These are phyloP conservation scores for Seira sanloemensis DNA, from an alignment of 2,888 invertebrate genomes.

Conservation along the genomic window DNA sequence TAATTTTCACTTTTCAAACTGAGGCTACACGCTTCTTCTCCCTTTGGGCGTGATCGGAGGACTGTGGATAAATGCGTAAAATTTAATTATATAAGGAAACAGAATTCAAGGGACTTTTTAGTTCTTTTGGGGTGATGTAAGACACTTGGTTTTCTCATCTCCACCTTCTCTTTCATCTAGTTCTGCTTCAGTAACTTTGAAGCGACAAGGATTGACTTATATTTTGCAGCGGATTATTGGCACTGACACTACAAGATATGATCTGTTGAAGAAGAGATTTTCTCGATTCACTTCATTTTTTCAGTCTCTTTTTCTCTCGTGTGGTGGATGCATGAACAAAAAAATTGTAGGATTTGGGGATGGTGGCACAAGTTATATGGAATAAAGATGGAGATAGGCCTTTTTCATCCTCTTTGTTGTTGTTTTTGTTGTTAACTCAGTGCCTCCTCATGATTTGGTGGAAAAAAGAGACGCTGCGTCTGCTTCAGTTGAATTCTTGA, in stretches of 20 bases:
- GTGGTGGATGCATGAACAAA: too few species aligned
- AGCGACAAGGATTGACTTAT: constrained; percentile 36
- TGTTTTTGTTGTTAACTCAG: constrained; percentile 22
- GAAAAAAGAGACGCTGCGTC: constrained; percentile 21
- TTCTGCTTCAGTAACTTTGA: constrained; percentile 48
- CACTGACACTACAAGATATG: background rate
- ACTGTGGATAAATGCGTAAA: too few species aligned
- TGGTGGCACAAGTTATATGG: too few species aligned
- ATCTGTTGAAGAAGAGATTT: background rate
- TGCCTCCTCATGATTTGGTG: background rate
- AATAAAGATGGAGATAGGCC: constrained; percentile 24
- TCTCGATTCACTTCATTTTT: constrained; percentile 32
- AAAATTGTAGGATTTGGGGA: too few species aligned
- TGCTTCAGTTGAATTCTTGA: background rate
- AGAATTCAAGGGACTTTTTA: too few species aligned
- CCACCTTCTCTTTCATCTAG: constrained; percentile 27
- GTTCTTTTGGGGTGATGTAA: constrained; percentile 9
- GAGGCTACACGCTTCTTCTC: too few species aligned
- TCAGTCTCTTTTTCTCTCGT: background rate
- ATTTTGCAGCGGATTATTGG: constrained; percentile 26
- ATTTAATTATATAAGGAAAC: too few species aligned
- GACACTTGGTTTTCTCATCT: constrained; percentile 13
- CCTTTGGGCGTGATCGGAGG: too few species aligned
- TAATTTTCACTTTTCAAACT: too few species aligned
- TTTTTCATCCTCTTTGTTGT: too few species aligned